Evolutionary conservation across 2,113 vertebrate species (phyloP).

Genomic region (Hemicordylus capensis): DNA sequence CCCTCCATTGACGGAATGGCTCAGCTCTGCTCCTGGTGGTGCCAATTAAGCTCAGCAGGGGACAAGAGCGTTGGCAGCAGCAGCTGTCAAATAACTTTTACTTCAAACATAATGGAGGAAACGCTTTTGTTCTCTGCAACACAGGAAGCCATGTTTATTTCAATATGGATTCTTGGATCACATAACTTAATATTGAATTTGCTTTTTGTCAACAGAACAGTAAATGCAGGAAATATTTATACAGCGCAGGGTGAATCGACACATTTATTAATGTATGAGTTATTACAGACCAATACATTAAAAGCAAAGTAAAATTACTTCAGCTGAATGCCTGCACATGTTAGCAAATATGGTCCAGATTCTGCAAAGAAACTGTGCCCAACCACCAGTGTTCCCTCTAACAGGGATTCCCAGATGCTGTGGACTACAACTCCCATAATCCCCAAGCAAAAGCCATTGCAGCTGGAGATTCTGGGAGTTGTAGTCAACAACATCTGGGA

Average conservation of each 20-base stretch:
- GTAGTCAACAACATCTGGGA: too few species aligned
- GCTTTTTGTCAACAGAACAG: background rate
- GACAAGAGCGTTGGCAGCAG: conserved; percentile 9
- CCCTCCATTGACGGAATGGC: conserved; percentile 8
- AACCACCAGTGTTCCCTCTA: too few species aligned
- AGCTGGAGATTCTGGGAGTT: too few species aligned
- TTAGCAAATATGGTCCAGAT: background rate
- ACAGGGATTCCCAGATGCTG: too few species aligned
- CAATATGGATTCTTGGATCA: conserved; percentile 1
- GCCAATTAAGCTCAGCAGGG: conserved; percentile 37
- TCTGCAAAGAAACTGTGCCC: background rate
- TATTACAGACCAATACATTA: fast-evolving
- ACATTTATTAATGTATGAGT: background rate
- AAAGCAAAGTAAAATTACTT: fast-evolving
- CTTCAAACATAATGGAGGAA: conserved; percentile 1
- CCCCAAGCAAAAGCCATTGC: too few species aligned
- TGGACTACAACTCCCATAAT: too few species aligned
- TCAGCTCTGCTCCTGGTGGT: conserved; percentile 17
- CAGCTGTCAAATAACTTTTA: conserved; percentile 24
- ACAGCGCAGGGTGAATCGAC: background rate
- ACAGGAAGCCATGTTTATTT: background rate
- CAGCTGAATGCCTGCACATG: fast-evolving
- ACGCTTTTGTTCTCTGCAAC: conserved; percentile 24
- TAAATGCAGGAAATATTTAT: background rate
- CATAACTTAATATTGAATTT: background rate